phyloP scores from a whole-genome alignment of 2,888 invertebrate species.

The Polydrusus tereticollis region DNA sequence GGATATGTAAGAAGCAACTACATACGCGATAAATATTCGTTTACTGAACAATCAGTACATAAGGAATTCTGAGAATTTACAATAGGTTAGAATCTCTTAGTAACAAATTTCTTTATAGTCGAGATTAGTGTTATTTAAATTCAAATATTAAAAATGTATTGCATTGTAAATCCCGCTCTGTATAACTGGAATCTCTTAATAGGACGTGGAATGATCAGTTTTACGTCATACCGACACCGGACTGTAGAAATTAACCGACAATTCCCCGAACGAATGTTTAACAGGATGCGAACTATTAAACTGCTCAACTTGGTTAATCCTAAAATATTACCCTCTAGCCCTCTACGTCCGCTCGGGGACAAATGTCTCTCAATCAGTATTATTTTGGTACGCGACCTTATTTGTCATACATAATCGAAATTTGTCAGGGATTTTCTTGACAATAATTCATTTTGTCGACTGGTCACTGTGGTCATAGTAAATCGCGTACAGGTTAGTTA shows the following conservation, averaged over 20 bases:
- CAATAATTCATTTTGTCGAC: neutral
- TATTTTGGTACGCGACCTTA: constrained; percentile 36
- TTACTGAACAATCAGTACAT: no score
- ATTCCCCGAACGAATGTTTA: neutral
- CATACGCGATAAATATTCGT: no score
- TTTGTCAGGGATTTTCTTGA: neutral
- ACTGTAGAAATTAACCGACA: neutral
- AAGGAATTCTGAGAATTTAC: no score
- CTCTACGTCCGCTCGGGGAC: constrained; percentile 26
- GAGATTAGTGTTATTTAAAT: no score
- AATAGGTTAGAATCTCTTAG: no score
- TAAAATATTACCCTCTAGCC: constrained; percentile 38
- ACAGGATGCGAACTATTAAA: constrained; percentile 16
- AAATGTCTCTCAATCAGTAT: constrained; percentile 40
- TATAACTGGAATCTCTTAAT: neutral
- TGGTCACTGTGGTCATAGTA: neutral
- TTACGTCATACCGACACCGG: neutral
- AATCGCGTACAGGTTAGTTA: neutral
- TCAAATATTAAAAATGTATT: no score
- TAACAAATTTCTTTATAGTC: no score
- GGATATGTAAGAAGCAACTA: no score
- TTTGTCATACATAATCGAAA: constrained; percentile 28
- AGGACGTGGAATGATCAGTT: neutral
- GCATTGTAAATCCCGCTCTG: no score
- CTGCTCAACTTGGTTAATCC: constrained; percentile 29